phyloP scores from a whole-genome alignment of 2,797 vertebrate species.

The Gallirallus australis region DNA sequence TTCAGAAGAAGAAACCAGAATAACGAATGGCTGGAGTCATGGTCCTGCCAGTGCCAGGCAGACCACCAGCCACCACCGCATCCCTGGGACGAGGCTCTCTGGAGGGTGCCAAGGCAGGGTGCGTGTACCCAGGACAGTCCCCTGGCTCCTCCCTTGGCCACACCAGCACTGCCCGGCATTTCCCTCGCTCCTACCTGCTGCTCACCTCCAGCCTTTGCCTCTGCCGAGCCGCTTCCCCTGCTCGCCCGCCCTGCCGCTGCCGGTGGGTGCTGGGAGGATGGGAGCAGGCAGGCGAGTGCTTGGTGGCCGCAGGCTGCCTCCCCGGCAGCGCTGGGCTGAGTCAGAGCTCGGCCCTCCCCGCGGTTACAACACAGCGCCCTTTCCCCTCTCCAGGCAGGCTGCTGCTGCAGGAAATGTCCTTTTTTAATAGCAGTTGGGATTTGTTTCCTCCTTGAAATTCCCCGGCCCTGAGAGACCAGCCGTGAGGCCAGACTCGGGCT shows the following conservation, averaged over 20 bases:
- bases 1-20: not conserved
- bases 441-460: slow-evolving; percentile 66
- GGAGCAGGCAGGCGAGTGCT: not conserved
- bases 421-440: slow-evolving; percentile 63
- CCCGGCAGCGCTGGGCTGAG: not conserved
- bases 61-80: not conserved
- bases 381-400: slow-evolving; percentile 64
- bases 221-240: not conserved
- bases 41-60: accelerated
- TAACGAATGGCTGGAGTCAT: accelerated
- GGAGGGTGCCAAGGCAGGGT: accelerated
- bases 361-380: slow-evolving; percentile 66
- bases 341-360: slow-evolving; percentile 57
- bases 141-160: not conserved
- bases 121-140: accelerated
- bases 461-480: not conserved
- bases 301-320: not conserved
- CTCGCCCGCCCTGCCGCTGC: not conserved
- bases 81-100: not conserved
- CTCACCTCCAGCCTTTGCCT: slow-evolving; percentile 42
- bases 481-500: not conserved
- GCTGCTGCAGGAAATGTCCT: slow-evolving; percentile 60
- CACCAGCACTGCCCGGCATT: not conserved
- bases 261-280: not conserved
- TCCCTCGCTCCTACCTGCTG: not conserved